A percentile compares a stretch with the other conserved stretches of the same genome.
These are phyloP conservation scores for Gryllus longicercus DNA, from an alignment of 2,888 invertebrate species.

Conservation along the genomic window DNA sequence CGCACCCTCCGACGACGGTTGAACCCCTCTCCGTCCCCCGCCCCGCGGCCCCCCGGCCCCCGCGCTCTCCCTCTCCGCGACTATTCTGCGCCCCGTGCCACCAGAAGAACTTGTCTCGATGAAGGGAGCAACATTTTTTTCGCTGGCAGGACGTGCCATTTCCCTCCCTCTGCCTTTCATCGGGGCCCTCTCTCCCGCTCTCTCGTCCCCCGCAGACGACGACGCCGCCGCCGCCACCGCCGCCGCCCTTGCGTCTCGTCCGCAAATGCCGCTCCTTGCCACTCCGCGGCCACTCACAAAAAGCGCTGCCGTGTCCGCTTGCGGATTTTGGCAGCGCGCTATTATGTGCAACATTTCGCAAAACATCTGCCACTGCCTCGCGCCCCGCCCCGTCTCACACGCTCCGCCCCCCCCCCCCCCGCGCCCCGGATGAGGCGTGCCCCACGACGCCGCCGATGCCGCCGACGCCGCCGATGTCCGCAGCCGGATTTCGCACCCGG, in stretches of 20 bases:
- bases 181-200: not conserved
- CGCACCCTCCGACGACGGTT: slow-evolving; percentile 8
- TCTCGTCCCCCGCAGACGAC: not conserved
- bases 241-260: not conserved
- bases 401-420: not conserved
- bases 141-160: slow-evolving; percentile 1
- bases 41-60: not conserved
- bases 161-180: slow-evolving; percentile 10
- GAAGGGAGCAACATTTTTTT: slow-evolving; percentile 11
- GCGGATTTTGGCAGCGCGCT: not conserved
- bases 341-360: not conserved
- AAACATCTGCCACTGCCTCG: not conserved
- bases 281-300: not conserved
- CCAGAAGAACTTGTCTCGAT: slow-evolving; percentile 17
- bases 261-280: not conserved
- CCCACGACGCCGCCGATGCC: not conserved
- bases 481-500: slow-evolving; percentile 1
- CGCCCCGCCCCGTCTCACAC: not conserved
- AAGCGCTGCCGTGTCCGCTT: not conserved
- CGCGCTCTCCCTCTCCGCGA: not conserved
- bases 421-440: not conserved
- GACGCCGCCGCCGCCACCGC: not conserved
- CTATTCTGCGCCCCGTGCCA: not conserved
- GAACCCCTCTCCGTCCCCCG: not conserved
- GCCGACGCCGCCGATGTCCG: not conserved